Conservation (phyloP, 2,888 invertebrate species). For the Amiota minor region DNA sequence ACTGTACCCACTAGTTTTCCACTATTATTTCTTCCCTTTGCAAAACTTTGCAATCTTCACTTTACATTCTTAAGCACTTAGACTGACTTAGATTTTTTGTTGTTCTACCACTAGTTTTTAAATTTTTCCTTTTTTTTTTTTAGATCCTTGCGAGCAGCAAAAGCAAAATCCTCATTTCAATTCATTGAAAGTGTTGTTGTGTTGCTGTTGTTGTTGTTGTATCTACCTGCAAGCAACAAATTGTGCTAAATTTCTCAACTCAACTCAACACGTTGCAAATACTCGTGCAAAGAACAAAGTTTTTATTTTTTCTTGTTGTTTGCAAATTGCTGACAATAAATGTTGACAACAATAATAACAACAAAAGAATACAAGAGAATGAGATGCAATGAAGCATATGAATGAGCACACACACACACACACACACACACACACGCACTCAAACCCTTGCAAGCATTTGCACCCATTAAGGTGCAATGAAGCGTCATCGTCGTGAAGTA, state of each 20-base stretch:
- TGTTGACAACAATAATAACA: conserved; percentile 51
- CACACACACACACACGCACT: neutral
- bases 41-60: too few species aligned
- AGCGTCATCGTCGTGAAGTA: conserved; percentile 23
- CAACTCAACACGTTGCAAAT: conserved; percentile 38
- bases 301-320: conserved; percentile 51
- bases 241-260: conserved; percentile 62
- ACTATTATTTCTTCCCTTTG: too few species aligned
- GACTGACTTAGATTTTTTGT: neutral
- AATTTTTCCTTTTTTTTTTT: neutral
- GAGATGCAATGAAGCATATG: neutral
- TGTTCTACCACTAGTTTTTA: neutral
- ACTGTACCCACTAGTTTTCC: neutral
- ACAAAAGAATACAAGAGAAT: conserved; percentile 29
- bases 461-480: neutral
- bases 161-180: conserved; percentile 61
- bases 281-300: conserved; percentile 35
- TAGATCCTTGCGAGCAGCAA: conserved; percentile 33
- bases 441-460: neutral
- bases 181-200: conserved; percentile 49
- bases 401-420: neutral
- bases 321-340: conserved; percentile 68
- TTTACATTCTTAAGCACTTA: neutral
- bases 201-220: neutral
- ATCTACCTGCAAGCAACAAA: conserved; percentile 65